Evolutionary conservation across 1,140 invertebrate species (phyloP).

Genomic region (Lethocerus indicus): DNA sequence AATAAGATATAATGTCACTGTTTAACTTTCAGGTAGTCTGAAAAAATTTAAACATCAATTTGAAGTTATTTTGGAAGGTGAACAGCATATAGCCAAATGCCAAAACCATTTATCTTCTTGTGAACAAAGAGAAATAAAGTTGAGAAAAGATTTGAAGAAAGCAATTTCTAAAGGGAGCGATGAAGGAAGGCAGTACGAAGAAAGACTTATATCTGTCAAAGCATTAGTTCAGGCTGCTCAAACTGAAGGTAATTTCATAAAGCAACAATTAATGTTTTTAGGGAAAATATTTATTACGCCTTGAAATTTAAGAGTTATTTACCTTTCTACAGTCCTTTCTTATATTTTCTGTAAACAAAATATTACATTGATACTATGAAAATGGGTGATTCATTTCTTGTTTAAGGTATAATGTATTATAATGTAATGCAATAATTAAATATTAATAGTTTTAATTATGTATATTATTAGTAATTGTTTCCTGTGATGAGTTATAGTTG

Average conservation of each 20-base stretch:
- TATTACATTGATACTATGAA: no score
- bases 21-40: slow-evolving; percentile 24
- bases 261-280: no score
- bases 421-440: no score
- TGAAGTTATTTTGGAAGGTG: slow-evolving; percentile 33
- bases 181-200: slow-evolving; percentile 28
- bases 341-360: no score
- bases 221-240: slow-evolving; percentile 30
- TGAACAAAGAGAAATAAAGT: slow-evolving; percentile 28
- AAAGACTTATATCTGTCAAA: slow-evolving; percentile 28
- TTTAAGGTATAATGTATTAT: no score
- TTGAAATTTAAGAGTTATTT: no score
- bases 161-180: slow-evolving; percentile 26
- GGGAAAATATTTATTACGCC: no score
- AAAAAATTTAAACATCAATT: slow-evolving; percentile 31
- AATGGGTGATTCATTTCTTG: no score
- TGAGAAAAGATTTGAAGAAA: slow-evolving; percentile 31
- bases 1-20: slow-evolving; percentile 8
- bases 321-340: no score
- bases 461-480: no score
- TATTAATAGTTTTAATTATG: no score
- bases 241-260: slow-evolving; percentile 30
- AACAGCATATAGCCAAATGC: slow-evolving; percentile 29
- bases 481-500: no score
- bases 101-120: slow-evolving; percentile 26